Evolutionary conservation across 2,888 invertebrate species (phyloP).

Genomic region (Leptinotarsa juncta): DNA sequence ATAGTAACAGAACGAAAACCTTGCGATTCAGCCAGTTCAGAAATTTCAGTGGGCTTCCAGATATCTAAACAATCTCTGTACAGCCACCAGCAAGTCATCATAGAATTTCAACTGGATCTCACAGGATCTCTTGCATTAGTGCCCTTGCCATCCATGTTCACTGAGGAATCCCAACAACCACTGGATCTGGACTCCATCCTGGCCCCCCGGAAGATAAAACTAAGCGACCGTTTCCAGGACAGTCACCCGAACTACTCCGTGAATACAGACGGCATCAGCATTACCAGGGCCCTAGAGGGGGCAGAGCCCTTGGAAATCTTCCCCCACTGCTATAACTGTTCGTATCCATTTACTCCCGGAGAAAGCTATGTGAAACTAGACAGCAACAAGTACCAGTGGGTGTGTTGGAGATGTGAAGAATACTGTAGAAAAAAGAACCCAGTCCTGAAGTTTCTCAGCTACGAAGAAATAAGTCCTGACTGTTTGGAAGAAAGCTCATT

Average conservation of each 20-base stretch:
- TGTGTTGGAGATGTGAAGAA: neutral
- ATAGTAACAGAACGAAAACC: neutral
- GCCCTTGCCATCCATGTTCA: neutral
- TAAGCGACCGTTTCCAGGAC: neutral
- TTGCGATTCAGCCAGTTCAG: neutral
- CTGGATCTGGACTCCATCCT: no score
- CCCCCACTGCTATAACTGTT: neutral
- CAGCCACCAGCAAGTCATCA: neutral
- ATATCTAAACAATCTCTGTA: neutral
- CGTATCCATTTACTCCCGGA: neutral
- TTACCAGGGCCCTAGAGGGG: neutral
- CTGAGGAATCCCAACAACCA: neutral
- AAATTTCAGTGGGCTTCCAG: neutral
- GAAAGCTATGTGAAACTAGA: neutral
- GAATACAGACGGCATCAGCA: neutral
- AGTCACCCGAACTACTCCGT: neutral
- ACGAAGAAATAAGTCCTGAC: neutral
- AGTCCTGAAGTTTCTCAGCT: neutral
- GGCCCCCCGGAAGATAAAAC: neutral
- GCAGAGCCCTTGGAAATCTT: neutral
- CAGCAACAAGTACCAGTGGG: neutral
- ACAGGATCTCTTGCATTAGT: neutral
- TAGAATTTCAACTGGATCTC: constrained; percentile 1
- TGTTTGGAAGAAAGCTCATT: neutral
- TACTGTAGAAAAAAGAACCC: neutral